Percentiles rank a stretch among this genome's conserved stretches.
Conservation (phyloP, 2,113 vertebrate genomes). For the Coturnix japonica region DNA sequence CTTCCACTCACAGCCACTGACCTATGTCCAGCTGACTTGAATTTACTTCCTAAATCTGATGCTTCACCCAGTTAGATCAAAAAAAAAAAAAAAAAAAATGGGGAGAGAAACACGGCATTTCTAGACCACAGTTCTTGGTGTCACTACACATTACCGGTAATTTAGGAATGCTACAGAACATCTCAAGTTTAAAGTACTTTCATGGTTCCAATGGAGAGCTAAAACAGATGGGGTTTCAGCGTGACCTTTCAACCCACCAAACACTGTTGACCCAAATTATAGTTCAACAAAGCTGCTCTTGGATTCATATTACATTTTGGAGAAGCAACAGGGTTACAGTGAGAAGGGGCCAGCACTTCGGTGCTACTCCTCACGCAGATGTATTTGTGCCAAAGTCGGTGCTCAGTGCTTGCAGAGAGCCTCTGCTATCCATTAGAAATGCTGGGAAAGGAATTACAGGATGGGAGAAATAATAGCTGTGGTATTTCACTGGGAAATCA, state of each 20-base stretch:
- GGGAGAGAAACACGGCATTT: slow-evolving; percentile 40
- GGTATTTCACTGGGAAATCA: background rate
- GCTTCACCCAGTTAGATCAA: slow-evolving; percentile 34
- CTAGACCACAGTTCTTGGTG: slow-evolving; percentile 71
- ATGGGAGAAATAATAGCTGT: background rate
- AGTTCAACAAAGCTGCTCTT: slow-evolving; percentile 52
- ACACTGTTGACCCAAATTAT: slow-evolving; percentile 54
- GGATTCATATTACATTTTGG: slow-evolving; percentile 54
- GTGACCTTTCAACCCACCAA: slow-evolving; percentile 67
- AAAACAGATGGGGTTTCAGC: slow-evolving; percentile 68
- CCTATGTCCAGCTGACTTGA: slow-evolving; percentile 54
- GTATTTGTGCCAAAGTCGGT: background rate
- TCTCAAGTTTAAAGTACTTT: slow-evolving; percentile 72
- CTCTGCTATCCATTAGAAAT: background rate
- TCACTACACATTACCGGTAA: slow-evolving; percentile 67
- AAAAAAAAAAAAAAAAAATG: slow-evolving; percentile 53
- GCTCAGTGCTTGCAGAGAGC: background rate
- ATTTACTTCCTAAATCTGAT: slow-evolving; percentile 59
- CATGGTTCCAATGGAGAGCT: slow-evolving; percentile 61
- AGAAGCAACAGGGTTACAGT: background rate
- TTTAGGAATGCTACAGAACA: slow-evolving; percentile 63
- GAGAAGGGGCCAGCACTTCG: background rate
- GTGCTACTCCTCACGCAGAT: background rate
- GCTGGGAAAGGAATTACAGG: background rate
- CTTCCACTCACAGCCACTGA: slow-evolving; percentile 38